phyloP scores from a whole-genome alignment of 2,113 vertebrate species.

The Trematomus loennbergii region DNA sequence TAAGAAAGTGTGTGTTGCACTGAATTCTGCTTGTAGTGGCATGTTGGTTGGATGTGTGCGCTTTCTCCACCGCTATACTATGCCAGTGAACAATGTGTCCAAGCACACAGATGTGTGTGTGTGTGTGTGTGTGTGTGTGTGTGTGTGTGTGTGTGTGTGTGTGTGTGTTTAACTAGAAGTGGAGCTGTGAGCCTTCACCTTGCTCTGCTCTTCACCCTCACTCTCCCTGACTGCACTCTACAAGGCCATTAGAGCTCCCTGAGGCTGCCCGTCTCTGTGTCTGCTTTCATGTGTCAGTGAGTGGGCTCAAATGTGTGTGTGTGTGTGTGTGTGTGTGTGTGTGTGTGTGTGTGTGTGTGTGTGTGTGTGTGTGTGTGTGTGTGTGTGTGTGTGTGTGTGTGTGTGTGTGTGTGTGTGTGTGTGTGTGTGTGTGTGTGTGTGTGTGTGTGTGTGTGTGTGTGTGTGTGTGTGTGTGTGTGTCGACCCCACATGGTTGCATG shows the following conservation, averaged over 20 bases:
- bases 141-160: conserved; percentile 47
- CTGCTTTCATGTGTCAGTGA: conserved; percentile 82
- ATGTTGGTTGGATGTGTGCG: conserved; percentile 56
- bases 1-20: conserved; percentile 35
- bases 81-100: conserved; percentile 18
- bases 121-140: conserved; percentile 1
- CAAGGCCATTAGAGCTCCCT: conserved; percentile 83
- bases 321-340: conserved; percentile 11
- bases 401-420: conserved; percentile 17
- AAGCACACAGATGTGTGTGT: conserved; percentile 27
- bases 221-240: conserved; percentile 79
- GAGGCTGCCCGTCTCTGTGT: conserved; percentile 75
- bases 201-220: conserved; percentile 83
- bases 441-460: too few relatives aligned
- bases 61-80: conserved; percentile 36
- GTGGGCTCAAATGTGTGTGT: conserved; percentile 53
- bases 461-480: too few relatives aligned
- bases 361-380: background rate
- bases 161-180: conserved; percentile 65
- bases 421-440: conserved; percentile 8
- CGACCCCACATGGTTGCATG: background rate
- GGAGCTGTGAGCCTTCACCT: conserved; percentile 81
- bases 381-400: too few relatives aligned
- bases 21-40: conserved; percentile 58
- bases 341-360: conserved; percentile 23